These are phyloP conservation scores for Etheostoma perlongum DNA, from an alignment of 2,797 vertebrate genomes.

Conservation along the genomic window DNA sequence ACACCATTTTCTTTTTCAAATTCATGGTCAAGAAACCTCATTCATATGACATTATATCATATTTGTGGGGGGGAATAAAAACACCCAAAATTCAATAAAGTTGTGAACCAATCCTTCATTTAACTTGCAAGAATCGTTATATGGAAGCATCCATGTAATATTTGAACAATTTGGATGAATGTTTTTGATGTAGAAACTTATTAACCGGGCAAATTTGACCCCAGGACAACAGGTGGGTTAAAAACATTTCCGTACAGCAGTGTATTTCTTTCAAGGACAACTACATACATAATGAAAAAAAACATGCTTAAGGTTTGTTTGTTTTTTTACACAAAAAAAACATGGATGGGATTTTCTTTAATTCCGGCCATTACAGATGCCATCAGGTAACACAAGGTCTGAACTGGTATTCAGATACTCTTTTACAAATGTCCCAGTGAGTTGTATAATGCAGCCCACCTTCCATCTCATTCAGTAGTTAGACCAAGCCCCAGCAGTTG, in stretches of 20 bases:
- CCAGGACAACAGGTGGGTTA: no score
- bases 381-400: background rate
- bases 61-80: no score
- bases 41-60: no score
- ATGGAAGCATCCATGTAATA: no score
- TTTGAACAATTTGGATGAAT: no score
- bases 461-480: background rate
- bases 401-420: background rate
- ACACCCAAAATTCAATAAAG: no score
- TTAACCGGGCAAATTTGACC: no score
- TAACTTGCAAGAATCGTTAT: no score
- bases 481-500: background rate
- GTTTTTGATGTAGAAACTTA: no score
- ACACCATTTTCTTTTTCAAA: no score
- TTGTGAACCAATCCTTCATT: no score
- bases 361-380: background rate
- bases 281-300: conserved; percentile 3
- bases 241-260: conserved; percentile 3
- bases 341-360: background rate
- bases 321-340: background rate
- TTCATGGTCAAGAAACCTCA: no score
- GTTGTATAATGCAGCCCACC: background rate
- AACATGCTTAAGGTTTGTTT: background rate
- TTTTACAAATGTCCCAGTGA: background rate
- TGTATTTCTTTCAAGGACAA: conserved; percentile 31